A percentile compares a stretch with the other conserved stretches of the same genome.
phyloP scores from a whole-genome alignment of 2,888 invertebrate species.

The Mycogona germanica region DNA sequence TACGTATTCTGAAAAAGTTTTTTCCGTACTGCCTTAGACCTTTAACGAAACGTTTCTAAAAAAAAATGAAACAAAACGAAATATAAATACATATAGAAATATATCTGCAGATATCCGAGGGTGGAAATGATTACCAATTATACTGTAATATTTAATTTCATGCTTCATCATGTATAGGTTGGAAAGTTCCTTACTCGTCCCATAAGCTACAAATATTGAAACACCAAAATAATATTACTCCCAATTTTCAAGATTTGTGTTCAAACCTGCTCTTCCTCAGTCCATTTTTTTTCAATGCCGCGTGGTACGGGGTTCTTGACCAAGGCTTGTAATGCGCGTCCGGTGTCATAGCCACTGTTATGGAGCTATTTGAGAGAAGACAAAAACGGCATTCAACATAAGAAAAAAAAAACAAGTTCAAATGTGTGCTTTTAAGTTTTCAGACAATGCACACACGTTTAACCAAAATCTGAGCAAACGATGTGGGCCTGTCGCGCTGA shows the following conservation, averaged over 20 bases:
- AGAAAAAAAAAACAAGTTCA: neutral
- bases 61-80: constrained; percentile 19
- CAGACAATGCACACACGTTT: no score
- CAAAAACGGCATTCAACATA: neutral
- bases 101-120: neutral
- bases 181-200: neutral
- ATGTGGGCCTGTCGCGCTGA: no score
- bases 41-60: constrained; percentile 87
- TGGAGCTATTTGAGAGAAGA: constrained; percentile 51
- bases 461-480: no score
- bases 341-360: constrained; percentile 92
- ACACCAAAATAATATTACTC: no score
- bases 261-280: constrained; percentile 72
- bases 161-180: neutral
- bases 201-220: neutral
- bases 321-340: constrained; percentile 87
- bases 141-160: no score
- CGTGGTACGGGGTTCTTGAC: constrained; percentile 95
- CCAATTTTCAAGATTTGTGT: neutral
- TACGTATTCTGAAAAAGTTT: constrained; percentile 95
- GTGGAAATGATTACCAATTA: no score
- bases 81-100: neutral
- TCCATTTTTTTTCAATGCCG: constrained; percentile 96
- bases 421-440: no score
- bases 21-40: constrained; percentile 97